Percentiles rank a stretch among this genome's conserved stretches.
Evolutionary conservation across 2,888 invertebrate species (phyloP).

Genomic region (Chloroclysta siterata): DNA sequence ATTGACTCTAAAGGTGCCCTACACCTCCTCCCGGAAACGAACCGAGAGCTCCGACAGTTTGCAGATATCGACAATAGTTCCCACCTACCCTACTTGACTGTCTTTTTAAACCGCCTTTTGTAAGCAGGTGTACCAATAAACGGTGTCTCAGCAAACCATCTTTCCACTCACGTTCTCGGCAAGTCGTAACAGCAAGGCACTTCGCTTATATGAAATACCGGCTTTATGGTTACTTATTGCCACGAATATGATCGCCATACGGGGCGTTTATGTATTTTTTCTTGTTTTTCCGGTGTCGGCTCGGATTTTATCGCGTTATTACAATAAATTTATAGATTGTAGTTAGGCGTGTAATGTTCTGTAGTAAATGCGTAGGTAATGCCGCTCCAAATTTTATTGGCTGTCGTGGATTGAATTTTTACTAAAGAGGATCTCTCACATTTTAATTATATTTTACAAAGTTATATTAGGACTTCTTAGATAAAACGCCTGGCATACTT

Average conservation of each 20-base stretch:
- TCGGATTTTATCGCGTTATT: slow-evolving; percentile 57
- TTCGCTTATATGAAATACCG: slow-evolving; percentile 73
- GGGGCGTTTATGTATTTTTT: slow-evolving; percentile 61
- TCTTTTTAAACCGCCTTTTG: slow-evolving; percentile 53
- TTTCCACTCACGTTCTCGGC: slow-evolving; percentile 73
- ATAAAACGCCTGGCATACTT: neutral
- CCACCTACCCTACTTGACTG: slow-evolving; percentile 37
- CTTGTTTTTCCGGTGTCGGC: slow-evolving; percentile 53
- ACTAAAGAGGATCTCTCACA: neutral
- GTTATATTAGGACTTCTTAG: too few species aligned
- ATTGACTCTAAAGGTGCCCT: slow-evolving; percentile 31
- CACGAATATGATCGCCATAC: slow-evolving; percentile 62
- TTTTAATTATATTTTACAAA: too few species aligned
- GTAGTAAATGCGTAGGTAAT: slow-evolving; percentile 41
- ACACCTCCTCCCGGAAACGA: slow-evolving; percentile 26
- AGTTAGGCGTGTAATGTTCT: slow-evolving; percentile 49
- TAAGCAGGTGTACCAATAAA: slow-evolving; percentile 76
- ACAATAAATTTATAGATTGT: slow-evolving; percentile 56
- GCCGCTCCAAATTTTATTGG: slow-evolving; percentile 35
- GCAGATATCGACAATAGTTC: slow-evolving; percentile 33
- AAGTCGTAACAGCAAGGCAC: slow-evolving; percentile 70
- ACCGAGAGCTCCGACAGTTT: slow-evolving; percentile 30
- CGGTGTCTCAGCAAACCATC: slow-evolving; percentile 56
- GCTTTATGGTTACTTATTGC: slow-evolving; percentile 77
- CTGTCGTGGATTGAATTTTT: slow-evolving; percentile 32